phyloP scores from a whole-genome alignment of 2,888 invertebrate species.

The Brachylomia viminalis region DNA sequence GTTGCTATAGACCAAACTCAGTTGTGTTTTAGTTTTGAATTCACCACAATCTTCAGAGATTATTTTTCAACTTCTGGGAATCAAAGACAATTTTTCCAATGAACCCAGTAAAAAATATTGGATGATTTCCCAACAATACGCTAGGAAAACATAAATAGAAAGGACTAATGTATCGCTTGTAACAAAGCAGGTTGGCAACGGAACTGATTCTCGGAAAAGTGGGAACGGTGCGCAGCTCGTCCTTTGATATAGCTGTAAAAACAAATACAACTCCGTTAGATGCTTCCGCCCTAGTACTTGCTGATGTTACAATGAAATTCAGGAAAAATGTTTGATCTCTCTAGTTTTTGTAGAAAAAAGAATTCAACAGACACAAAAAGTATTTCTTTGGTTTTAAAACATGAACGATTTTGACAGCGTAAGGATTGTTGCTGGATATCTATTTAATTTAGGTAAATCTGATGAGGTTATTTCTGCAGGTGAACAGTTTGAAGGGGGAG shows the following conservation, averaged over 20 bases:
- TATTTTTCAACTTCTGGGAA: constrained; percentile 9
- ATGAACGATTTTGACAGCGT: neutral
- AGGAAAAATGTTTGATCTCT: constrained; percentile 59
- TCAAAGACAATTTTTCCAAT: constrained; percentile 27
- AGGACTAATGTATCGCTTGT: constrained; percentile 70
- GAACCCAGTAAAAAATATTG: constrained; percentile 40
- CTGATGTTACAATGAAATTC: constrained; percentile 60
- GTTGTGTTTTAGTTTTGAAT: neutral
- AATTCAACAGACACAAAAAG: constrained; percentile 4
- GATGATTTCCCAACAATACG: constrained; percentile 53
- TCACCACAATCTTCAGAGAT: neutral
- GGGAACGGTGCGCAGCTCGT: constrained; percentile 65
- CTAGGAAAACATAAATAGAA: constrained; percentile 65
- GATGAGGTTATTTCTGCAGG: neutral
- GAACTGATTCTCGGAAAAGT: constrained; percentile 73
- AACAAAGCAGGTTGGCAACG: constrained; percentile 71
- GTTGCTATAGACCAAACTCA: neutral
- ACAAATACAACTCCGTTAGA: constrained; percentile 76
- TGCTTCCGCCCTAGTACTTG: constrained; percentile 78
- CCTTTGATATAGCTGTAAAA: constrained; percentile 81
- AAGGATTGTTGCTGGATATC: neutral
- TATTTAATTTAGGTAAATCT: neutral
- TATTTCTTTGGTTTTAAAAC: constrained; percentile 6
- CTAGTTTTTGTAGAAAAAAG: constrained; percentile 28
- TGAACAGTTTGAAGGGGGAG: neutral